A percentile compares a stretch with the other conserved stretches of the same genome.
These are phyloP conservation scores for Ctena decussata DNA, from an alignment of 2,888 invertebrate species.

Conservation along the genomic window DNA sequence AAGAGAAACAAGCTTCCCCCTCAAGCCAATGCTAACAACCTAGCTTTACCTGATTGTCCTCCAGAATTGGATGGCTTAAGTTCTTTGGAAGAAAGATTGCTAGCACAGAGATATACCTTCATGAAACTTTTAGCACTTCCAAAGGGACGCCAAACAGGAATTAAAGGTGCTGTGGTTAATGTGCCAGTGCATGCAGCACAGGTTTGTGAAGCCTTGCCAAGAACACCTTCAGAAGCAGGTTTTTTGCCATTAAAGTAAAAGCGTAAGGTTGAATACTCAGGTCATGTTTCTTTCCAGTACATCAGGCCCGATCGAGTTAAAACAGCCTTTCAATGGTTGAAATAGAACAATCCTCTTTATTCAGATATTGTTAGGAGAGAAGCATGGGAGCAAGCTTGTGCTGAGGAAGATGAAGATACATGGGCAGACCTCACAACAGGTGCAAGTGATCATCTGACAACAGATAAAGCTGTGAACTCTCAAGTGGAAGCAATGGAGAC, in stretches of 20 bases:
- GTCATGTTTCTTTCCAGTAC: not conserved
- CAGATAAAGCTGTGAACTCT: not conserved
- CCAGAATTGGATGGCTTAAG: not conserved
- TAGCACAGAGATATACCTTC: slow-evolving; percentile 16
- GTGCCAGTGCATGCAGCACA: not conserved
- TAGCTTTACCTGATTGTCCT: too few species aligned
- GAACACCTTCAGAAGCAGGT: slow-evolving; percentile 11
- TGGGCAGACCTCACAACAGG: too few species aligned
- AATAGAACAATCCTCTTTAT: not conserved
- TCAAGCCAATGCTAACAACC: too few species aligned
- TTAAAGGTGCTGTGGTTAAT: slow-evolving; percentile 28
- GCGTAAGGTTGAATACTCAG: not conserved
- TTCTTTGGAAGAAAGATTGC: slow-evolving; percentile 14
- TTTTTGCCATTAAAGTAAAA: slow-evolving; percentile 26
- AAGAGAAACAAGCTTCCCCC: too few species aligned
- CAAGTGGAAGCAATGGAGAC: too few species aligned
- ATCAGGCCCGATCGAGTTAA: not conserved
- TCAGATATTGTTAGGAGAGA: too few species aligned
- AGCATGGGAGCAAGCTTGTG: not conserved
- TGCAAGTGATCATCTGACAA: too few species aligned
- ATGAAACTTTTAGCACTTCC: slow-evolving; percentile 32
- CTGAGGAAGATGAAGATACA: not conserved
- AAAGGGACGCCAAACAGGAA: slow-evolving; percentile 1
- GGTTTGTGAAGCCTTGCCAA: slow-evolving; percentile 20
- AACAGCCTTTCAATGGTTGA: too few species aligned